Evolutionary conservation across 1,140 invertebrate species (phyloP).

Genomic region (Drosophila arizonae): DNA sequence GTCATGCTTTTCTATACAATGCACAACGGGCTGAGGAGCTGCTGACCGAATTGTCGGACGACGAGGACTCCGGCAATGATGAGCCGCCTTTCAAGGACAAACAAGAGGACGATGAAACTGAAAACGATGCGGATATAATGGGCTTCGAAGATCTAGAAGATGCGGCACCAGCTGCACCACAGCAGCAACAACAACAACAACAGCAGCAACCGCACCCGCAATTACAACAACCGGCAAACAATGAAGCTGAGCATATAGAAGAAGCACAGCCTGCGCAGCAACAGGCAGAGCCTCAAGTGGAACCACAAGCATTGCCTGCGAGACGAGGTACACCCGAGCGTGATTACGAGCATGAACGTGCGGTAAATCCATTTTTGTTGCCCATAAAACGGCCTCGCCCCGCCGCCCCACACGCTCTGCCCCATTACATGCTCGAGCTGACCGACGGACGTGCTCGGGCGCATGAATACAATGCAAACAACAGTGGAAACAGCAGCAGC

Average conservation of each 20-base stretch:
- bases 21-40: constrained; percentile 83
- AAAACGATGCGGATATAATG: constrained; percentile 78
- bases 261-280: constrained; percentile 11
- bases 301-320: constrained; percentile 18
- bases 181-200: constrained; percentile 24
- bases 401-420: constrained; percentile 60
- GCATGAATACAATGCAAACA: constrained; percentile 55
- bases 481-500: neutral
- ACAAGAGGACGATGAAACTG: constrained; percentile 83
- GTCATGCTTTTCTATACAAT: constrained; percentile 95
- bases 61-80: constrained; percentile 96
- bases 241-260: constrained; percentile 14
- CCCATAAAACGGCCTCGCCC: constrained; percentile 73
- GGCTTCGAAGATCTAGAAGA: constrained; percentile 74
- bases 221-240: constrained; percentile 14
- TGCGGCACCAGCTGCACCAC: constrained; percentile 41
- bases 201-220: constrained; percentile 12
- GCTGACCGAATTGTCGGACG: constrained; percentile 90
- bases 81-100: constrained; percentile 88
- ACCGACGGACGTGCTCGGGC: constrained; percentile 63
- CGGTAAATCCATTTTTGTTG: constrained; percentile 59
- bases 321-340: constrained; percentile 51
- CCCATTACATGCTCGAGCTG: constrained; percentile 67
- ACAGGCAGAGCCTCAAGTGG: constrained; percentile 29
- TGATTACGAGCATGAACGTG: constrained; percentile 58